Evolutionary conservation across 2,888 invertebrate genomes (phyloP), one percentile per base, ranked within the genome.

Genomic region (Laspeyria flexula): DNA sequence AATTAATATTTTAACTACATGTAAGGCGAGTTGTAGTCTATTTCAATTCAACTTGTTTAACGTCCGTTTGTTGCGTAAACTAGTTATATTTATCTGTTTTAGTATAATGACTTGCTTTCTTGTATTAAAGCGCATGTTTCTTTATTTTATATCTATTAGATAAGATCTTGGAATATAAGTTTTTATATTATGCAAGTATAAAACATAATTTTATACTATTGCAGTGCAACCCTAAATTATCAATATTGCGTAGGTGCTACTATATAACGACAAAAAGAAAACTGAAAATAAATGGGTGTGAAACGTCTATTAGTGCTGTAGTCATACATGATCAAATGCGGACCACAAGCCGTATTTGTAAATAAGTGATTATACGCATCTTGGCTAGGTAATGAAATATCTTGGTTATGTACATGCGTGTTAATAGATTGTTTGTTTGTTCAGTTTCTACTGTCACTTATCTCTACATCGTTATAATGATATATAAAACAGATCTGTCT

Each of bases 271-370:
- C 75, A 89, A 88, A 78, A 88, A 86, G 79, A 74, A 84, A 84
- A 85, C 77, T 84, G 80, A 84, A 85, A 86, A 86, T 86, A 85
- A 86, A 85, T 82, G 67, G 77, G 77, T 73, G 76, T 76, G 77
- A 82, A 83, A 78, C 81, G 82, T 75, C 76, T 83, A 84, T 86
- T 86, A 84, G 80, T 73, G 64, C 55, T 63, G 77, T 65, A 70
- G 73, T 75, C 65, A 79, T 79, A 81, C 75, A 70, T 59, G 79
- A 61, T 77, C 62, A 69, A 75, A 80, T 78, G 77, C 68, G 60
- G 73, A 73, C 77, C 63, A 70, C 75, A 73, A 61, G 66, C 83
- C 81, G 75, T 85, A 83, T 85, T 86, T 83, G 86, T 85, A 82
- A 79, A 77, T 69, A 68, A 73, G 56, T 73, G 75, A 82, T 83